Evolutionary conservation across 2,113 vertebrate species (phyloP).

Genomic region (Sinocyclocheilus anshuiensis): DNA sequence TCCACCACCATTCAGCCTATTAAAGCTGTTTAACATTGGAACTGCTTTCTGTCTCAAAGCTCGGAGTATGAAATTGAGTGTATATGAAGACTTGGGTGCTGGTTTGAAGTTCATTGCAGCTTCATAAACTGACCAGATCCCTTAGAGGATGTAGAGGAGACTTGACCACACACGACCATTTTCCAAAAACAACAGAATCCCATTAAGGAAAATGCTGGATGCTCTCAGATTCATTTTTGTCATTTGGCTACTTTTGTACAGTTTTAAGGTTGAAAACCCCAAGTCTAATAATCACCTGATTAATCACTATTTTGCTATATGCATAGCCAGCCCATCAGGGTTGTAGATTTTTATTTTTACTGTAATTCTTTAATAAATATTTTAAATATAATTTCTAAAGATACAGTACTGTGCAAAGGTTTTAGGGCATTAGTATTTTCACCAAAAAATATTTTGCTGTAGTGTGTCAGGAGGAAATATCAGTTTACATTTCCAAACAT

Average conservation of each 20-base stretch:
- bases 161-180: slow-evolving; percentile 30
- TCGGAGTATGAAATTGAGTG: slow-evolving; percentile 52
- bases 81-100: slow-evolving; percentile 57
- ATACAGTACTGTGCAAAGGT: too few relatives aligned
- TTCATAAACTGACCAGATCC: slow-evolving; percentile 49
- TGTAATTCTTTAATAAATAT: neutral
- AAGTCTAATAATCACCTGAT: neutral
- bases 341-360: neutral
- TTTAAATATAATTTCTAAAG: too few relatives aligned
- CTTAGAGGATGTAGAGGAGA: slow-evolving; percentile 38
- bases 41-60: slow-evolving; percentile 58
- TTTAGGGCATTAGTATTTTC: too few relatives aligned
- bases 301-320: neutral
- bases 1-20: slow-evolving; percentile 62
- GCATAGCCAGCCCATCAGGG: neutral
- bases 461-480: too few relatives aligned
- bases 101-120: slow-evolving; percentile 48
- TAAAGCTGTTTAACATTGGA: slow-evolving; percentile 51
- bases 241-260: neutral
- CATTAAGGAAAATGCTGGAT: slow-evolving; percentile 1
- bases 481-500: too few relatives aligned
- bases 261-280: neutral
- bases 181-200: neutral
- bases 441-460: too few relatives aligned
- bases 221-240: neutral